Percentiles rank a stretch among this genome's conserved stretches.
phyloP scores from a whole-genome alignment of 2,113 vertebrate species.

The Asarcornis scutulata region DNA sequence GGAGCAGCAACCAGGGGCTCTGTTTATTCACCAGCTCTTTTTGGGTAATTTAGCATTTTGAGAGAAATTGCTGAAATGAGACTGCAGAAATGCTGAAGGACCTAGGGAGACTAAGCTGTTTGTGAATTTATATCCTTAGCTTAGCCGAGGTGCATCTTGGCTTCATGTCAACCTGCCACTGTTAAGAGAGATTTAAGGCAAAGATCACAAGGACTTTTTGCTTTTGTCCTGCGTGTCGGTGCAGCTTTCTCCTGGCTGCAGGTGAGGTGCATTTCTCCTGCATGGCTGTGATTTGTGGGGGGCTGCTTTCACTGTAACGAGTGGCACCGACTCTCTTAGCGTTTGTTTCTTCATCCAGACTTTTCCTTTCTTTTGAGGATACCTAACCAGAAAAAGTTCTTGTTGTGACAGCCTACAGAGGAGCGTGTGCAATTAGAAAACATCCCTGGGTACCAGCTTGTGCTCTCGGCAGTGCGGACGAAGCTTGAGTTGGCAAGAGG shows the following conservation, averaged over 20 bases:
- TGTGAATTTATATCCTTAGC: neutral
- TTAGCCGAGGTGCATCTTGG: neutral
- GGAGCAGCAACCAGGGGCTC: neutral
- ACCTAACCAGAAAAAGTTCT: neutral
- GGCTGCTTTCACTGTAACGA: neutral
- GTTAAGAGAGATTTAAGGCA: neutral
- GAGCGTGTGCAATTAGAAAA: neutral
- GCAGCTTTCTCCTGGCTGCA: neutral
- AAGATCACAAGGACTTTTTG: neutral
- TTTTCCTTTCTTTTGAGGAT: neutral
- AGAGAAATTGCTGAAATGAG: neutral
- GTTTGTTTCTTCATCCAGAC: neutral
- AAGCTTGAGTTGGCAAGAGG: neutral
- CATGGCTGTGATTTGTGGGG: neutral
- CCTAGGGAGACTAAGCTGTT: neutral
- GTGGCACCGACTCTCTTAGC: neutral
- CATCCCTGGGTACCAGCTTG: slow-evolving; percentile 18
- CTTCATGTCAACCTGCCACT: neutral
- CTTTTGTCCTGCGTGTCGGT: neutral
- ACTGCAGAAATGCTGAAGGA: neutral
- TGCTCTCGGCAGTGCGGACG: neutral
- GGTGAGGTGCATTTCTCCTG: neutral
- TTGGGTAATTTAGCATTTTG: neutral
- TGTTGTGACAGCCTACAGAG: neutral
- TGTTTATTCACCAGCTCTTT: neutral